Base-by-base conservation (phyloP, 1,140 invertebrate species). In the Spodoptera litura region DNA sequence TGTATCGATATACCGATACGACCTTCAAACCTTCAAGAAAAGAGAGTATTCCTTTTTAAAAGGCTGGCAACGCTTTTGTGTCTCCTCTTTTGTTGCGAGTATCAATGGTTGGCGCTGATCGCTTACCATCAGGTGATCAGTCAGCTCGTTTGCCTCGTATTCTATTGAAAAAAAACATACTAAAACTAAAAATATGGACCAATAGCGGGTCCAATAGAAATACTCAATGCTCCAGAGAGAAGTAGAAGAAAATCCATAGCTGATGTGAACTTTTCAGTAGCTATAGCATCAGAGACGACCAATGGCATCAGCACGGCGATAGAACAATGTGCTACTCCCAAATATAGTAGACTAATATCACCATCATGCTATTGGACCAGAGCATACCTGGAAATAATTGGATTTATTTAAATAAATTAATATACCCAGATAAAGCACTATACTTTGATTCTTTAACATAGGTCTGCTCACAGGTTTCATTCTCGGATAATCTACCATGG, bases 171-270 rank as follows among this genome's bases (percentile, higher is more conserved):
- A n/a, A n/a, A n/a, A n/a, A n/a, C n/a, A n/a, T n/a, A n/a, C n/a
- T n/a, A n/a, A n/a, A n/a, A n/a, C n/a, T n/a, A n/a, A n/a, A 31
- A 52, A 52, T 68, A 83, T 86, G 84, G 71, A 91, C 91, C 89
- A 59, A 91, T 81, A 70, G 80, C 71, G 12, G 90, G 91, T 55
- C 85, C 89, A 15, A 92, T 13, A 6, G 78, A 6, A 5, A 92
- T 56, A 74, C 70, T 85, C 8, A 82, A 78, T 1, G 85, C 10
- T 6, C 90, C 91, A 44, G 78, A 78, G 0, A 84, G n/a, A 51
- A 89, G 20, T 81, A 90, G 82, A 3, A 78, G 73, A 5, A 89
- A 70, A 5, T 89, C 91, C 53, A 88, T 81, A 9, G 87, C 89
- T 3, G 84, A 76, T 0, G 89, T 86, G 53, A 90, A 93, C 11